Evolutionary conservation across 2,797 vertebrate genomes (phyloP), one percentile per base, ranked within the genome.

Genomic region (Picus viridis): DNA sequence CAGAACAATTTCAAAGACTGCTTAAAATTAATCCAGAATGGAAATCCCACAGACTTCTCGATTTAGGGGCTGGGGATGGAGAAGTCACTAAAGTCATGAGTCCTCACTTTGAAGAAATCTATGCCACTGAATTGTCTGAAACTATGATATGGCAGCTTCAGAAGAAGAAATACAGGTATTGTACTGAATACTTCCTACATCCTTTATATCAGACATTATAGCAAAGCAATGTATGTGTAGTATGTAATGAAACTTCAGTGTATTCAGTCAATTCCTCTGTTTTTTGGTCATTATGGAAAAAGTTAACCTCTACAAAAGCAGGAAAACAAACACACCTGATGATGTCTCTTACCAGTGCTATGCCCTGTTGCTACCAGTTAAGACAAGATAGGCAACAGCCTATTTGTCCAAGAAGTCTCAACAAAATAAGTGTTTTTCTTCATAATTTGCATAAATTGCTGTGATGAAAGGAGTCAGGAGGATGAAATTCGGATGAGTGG

Each of bases 71-170:
- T 10, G 99, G 99, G 20, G 99, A 99, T 63, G 99, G 99, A 70
- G 99, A 99, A 16, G 98, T 99, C 83, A 99, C 99, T 10, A 98
- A 98, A 92, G 98, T 99, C 83, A 99, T 99, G 99, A 98, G 98
- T 63, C 96, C 96, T 86, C 98, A 99, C 95, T 99, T 99, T 97
- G 98, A 96, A 88, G 98, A 99, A 97, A 98, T 99, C 88, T 99
- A 99, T 88, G 98, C 98, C 89, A 99, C 99, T 6, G 99, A 99
- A 93, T 98, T 99, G 43, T 99, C 99, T 13, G 94, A 97, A 79
- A 99, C 99, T 5, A 99, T 99, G 99, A 99, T 98, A 90, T 99
- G 99, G 99, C 99, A 99, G 94, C 99, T 99, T 67, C 99, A 99
- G 96, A 99, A 98, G 87, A 99, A 98, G 97, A 99, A 98, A 93